Evolutionary conservation across 2,888 invertebrate genomes (phyloP).

Genomic region (Pteria penguin): DNA sequence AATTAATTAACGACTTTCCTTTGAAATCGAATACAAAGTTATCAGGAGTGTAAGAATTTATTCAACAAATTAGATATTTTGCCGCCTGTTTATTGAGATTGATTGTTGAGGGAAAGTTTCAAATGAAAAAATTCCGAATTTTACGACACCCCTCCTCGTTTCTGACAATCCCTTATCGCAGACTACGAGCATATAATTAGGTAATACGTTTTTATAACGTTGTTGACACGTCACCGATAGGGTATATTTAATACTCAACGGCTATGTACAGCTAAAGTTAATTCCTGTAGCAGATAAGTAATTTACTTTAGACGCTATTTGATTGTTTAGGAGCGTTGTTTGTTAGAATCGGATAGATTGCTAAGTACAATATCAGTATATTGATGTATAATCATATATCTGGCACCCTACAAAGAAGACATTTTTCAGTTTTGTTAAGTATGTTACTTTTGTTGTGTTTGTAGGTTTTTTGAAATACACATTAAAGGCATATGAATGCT

Average conservation of each 20-base stretch:
- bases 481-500: too few species aligned
- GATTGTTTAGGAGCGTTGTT: neutral
- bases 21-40: conserved; percentile 29
- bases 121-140: neutral
- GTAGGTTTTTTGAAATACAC: too few species aligned
- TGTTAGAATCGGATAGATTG: neutral
- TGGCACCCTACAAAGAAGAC: too few species aligned
- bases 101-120: neutral
- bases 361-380: neutral
- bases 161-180: conserved; percentile 20
- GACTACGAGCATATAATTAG: conserved; percentile 18
- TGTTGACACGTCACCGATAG: conserved; percentile 22
- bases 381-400: too few species aligned
- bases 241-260: too few species aligned
- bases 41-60: conserved; percentile 25
- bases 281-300: neutral
- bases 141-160: neutral
- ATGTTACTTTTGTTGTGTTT: too few species aligned
- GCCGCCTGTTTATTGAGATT: neutral
- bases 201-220: conserved; percentile 20
- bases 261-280: conserved; percentile 19
- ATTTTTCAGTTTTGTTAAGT: too few species aligned
- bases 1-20: conserved; percentile 30
- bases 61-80: conserved; percentile 20
- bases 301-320: neutral